These are phyloP conservation scores for Daubentonia madagascariensis DNA, from an alignment of 2,113 vertebrate species.

Conservation along the genomic window DNA sequence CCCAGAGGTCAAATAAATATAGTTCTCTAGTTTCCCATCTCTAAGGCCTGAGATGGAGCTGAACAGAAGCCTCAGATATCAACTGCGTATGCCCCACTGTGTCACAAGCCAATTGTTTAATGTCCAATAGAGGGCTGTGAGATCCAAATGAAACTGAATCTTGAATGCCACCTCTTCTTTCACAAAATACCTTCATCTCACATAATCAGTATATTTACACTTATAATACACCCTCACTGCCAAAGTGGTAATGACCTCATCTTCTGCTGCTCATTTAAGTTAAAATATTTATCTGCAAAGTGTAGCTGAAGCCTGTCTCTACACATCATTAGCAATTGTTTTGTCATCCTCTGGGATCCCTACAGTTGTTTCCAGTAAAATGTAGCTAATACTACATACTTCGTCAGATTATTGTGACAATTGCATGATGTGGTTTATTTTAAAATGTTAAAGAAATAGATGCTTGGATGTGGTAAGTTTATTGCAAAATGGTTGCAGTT, in stretches of 20 bases:
- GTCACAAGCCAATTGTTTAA: neutral
- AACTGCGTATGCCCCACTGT: neutral
- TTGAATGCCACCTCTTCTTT: neutral
- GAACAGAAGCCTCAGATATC: neutral
- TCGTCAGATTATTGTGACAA: neutral
- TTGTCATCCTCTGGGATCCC: neutral
- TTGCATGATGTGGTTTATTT: neutral
- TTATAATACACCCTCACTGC: neutral
- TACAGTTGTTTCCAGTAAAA: neutral
- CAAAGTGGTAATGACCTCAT: slow-evolving; percentile 19
- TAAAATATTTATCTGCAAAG: slow-evolving; percentile 37
- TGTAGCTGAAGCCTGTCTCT: neutral
- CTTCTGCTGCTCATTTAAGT: slow-evolving; percentile 19
- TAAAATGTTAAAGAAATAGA: neutral
- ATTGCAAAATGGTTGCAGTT: neutral
- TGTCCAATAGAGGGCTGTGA: neutral
- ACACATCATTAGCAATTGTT: neutral
- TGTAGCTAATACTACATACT: neutral
- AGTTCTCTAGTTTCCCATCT: neutral
- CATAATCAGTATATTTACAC: slow-evolving; percentile 26
- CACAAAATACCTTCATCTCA: slow-evolving; percentile 29
- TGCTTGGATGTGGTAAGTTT: neutral
- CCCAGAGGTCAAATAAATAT: neutral
- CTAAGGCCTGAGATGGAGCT: neutral
- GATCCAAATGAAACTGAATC: slow-evolving; percentile 23